These are phyloP conservation scores for Cataglyphis rosenhaueri DNA, from an alignment of 2,888 invertebrate genomes.

Conservation along the genomic window DNA sequence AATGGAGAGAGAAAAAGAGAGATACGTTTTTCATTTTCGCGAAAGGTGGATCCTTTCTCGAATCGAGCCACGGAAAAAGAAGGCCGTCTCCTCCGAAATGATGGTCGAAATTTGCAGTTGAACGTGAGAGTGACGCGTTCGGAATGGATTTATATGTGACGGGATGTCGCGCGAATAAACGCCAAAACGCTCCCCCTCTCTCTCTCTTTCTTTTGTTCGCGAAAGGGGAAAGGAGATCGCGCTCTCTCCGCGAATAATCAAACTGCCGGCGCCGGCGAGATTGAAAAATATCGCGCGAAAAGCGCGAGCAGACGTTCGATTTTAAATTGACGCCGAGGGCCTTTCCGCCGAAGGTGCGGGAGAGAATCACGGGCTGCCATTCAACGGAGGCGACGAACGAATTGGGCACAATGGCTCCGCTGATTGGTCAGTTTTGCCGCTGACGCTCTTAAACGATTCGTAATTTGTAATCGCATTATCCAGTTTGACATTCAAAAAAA, in stretches of 20 bases:
- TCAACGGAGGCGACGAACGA: conserved; percentile 54
- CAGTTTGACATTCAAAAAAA: conserved; percentile 37
- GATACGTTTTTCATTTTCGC: conserved; percentile 64
- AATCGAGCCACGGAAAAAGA: conserved; percentile 62
- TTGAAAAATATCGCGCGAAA: conserved; percentile 49
- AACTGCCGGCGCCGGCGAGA: conserved; percentile 17
- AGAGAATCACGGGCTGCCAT: conserved; percentile 71
- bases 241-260: conserved; percentile 23
- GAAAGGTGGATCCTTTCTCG: conserved; percentile 62
- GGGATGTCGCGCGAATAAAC: conserved; percentile 39
- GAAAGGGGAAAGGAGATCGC: neutral
- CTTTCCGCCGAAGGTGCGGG: conserved; percentile 54
- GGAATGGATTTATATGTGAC: conserved; percentile 38
- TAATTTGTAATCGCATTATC: conserved; percentile 79
- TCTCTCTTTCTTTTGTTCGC: neutral
- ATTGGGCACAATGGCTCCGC: conserved; percentile 75
- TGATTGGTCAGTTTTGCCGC: conserved; percentile 81
- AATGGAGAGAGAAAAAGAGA: conserved; percentile 44
- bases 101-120: conserved; percentile 57
- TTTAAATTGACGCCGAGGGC: conserved; percentile 58
- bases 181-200: neutral
- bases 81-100: conserved; percentile 67
- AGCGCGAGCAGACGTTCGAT: conserved; percentile 56
- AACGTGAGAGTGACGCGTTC: conserved; percentile 60
- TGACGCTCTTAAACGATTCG: conserved; percentile 74